Evolutionary conservation across 2,888 invertebrate genomes (phyloP), one percentile per base, ranked within the genome.

Genomic region (Agonopterix arenella): DNA sequence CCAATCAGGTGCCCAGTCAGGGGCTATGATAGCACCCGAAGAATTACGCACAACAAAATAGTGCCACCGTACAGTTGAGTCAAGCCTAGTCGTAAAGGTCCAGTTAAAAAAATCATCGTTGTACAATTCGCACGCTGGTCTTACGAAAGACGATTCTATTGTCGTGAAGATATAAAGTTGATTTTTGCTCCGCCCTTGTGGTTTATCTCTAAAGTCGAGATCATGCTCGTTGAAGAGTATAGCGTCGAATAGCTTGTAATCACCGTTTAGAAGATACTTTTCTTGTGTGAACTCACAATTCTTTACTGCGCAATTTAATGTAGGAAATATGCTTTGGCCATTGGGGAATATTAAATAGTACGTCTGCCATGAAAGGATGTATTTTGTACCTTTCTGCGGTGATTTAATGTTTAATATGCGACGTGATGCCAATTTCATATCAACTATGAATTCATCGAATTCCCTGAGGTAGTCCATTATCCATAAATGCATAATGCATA

Each of bases 41-140:
- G 45, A 43, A 56, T 80, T 66, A 40, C 66, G 64, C 10, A 84
- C 73, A 1, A 65, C 48, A 52, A 84, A 70, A 54, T 74, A 73
- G 50, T 56, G 67, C 77, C 76, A 80, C 7, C 61, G 50, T n/a
- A 80, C 45, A 55, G 81, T 76, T 0, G 81, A 82, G 52, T 80
- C 75, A 0, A 83, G 58, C 48, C 74, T 68, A 52, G 75, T 75
- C 0, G 81, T 82, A 49, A 76, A 71, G 4, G 81, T 82, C 75
- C 72, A 77, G 58, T 82, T 80, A 62, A 74, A 82, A 59, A 70
- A 82, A 42, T 68, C 55, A 40, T 80, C 80, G 46, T 65, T 64
- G 40, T 57, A 54, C n/a, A 67, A n/a, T 45, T 76, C 71, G 56
- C 83, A 80, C 11, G 71, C 74, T 7, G 77, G 74, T 8, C 46